Percentiles rank a stretch among this genome's conserved stretches.
Evolutionary conservation across 2,888 invertebrate genomes (phyloP).

Genomic region (Euphydryas editha): DNA sequence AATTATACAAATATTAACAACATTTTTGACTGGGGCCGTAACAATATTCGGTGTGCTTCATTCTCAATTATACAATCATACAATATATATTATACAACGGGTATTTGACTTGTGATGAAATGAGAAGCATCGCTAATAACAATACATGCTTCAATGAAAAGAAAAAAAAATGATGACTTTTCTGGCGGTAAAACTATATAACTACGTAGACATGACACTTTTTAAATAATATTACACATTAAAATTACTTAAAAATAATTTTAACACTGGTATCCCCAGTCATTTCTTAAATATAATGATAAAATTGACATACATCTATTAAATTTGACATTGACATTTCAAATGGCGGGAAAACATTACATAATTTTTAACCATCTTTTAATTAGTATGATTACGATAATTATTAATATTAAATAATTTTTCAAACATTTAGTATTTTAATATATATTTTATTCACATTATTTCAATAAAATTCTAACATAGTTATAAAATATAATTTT

Average conservation of each 20-base stretch:
- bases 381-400: background rate
- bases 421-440: background rate
- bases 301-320: background rate
- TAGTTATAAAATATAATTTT: background rate
- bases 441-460: background rate
- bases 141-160: conserved; percentile 16
- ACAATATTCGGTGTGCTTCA: conserved; percentile 39
- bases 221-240: background rate
- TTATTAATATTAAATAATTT: background rate
- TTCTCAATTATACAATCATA: conserved; percentile 32
- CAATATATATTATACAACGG: background rate
- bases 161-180: background rate
- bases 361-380: background rate
- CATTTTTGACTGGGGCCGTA: conserved; percentile 5
- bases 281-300: background rate
- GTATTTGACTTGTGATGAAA: conserved; percentile 26
- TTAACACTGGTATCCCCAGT: conserved; percentile 4
- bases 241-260: background rate
- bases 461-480: background rate
- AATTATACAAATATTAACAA: background rate
- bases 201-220: conserved; percentile 32
- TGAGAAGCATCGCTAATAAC: conserved; percentile 14
- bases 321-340: background rate
- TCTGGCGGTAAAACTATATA: background rate
- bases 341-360: background rate